Base-by-base conservation (phyloP, 2,113 vertebrate genomes). In the Dicaeum eximium region DNA sequence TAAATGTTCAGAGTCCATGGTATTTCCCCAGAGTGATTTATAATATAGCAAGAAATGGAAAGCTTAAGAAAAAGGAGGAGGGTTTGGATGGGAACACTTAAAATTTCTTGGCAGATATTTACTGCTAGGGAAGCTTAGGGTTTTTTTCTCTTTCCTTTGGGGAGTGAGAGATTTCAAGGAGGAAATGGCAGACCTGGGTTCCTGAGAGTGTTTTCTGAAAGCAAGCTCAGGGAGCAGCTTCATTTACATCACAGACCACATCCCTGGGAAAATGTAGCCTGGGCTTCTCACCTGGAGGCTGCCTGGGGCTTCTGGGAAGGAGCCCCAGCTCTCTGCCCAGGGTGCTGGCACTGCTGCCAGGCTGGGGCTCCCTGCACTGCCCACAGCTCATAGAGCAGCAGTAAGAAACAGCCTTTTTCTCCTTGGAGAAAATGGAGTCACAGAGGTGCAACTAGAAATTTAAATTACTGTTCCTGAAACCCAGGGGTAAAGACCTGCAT, bases 51-150 rank as follows among this genome's bases (percentile, higher is more conserved):
- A 95, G 87, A 91, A 89, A 73, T 85, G 23, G 38, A 92, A 85
- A 71, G 47, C 60, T 75, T 82, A 73, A 93, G 90, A 82, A 74
- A 75, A 87, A 47, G 51, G 67, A 89, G 95, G 45, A 83, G 47
- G 10, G 13, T 78, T 81, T 94, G 60, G 33, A 87, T 93, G 65
- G 53, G 66, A 96, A 69, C 70, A 27, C 24, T 72, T 94, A 69
- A 73, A 64, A 72, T 92, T 92, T 95, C 79, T 97, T 94, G 88
- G 92, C 92, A 92, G 79, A 75, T 91, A 45, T 31, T 90, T 64
- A 48, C 28, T 69, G 45, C 62, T 85, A 11, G 88, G 47, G 71
- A 86, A 75, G 64, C 35, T 72, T 65, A 37, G 21, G 12, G 2
- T 1, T 37, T 73, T 69, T 72, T 35, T 10, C 11, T 42, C 50